A percentile compares a stretch with the other conserved stretches of the same genome.
Conservation (phyloP, 2,888 invertebrate genomes). For the Lumbricus terrestris region DNA sequence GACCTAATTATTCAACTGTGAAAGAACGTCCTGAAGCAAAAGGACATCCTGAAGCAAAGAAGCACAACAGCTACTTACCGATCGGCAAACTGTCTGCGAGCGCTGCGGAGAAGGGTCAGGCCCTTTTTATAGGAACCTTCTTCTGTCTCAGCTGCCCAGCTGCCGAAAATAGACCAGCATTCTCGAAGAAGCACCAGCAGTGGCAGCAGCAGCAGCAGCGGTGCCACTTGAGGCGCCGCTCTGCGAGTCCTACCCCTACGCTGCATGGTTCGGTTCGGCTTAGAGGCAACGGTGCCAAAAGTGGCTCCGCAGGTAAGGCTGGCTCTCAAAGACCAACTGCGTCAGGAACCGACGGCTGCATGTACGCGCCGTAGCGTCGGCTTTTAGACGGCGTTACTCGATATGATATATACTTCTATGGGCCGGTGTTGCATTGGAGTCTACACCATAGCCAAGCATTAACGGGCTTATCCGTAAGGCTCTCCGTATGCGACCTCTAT, state of each 20-base stretch:
- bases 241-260: background rate
- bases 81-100: conserved; percentile 11
- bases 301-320: background rate
- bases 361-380: background rate
- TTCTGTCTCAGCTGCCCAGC: background rate
- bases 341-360: background rate
- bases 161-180: conserved; percentile 8
- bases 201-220: background rate
- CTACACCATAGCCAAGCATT: background rate
- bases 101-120: background rate
- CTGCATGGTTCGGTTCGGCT: background rate
- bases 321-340: background rate
- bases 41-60: background rate
- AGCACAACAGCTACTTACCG: conserved; percentile 17
- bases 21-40: background rate
- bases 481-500: background rate
- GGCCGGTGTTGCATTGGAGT: background rate
- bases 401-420: conserved; percentile 3
- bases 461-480: background rate
- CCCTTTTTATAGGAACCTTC: background rate
- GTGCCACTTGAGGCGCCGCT: background rate
- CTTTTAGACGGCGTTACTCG: background rate
- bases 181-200: background rate
- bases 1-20: no score
- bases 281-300: background rate